Evolutionary conservation across 2,888 invertebrate species (phyloP), one percentile per base, ranked within the genome.

Genomic region (Sturmia bella): DNA sequence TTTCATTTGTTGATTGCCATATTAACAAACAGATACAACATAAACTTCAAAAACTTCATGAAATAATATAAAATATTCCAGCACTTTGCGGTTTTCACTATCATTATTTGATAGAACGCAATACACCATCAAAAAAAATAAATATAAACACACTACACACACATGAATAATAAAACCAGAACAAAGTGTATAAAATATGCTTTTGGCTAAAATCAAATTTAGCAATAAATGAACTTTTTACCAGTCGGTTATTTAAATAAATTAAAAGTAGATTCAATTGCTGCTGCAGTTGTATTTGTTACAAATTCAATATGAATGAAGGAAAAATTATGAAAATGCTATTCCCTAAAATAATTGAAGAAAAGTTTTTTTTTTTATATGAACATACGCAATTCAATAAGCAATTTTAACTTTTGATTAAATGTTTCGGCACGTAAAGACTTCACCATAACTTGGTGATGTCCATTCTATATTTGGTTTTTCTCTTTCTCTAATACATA

Each of bases 121-220:
- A 54, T 17, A 37, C 21, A 54, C 27, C 21, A 48, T 48, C 13
- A 57, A n/a, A n/a, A n/a, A 59, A 12, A 2, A 27, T n/a, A 37
- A 73, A 66, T 15, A 19, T 24, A 27, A 21, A 21, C 56, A 21
- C 27, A 68, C 27, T 56, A 52, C 27, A 32, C 37, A 52, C 54
- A 69, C 41, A 57, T 32, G 32, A 32, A 32, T 32, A 32, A 37
- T 69, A 37, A 21, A 59, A 52, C 75, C n/a, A 75, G 52, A 52
- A 54, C 45, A 64, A 80, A 77, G 50, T 69, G 43, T 64, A 45
- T 19, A 57, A 81, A 81, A 73, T 81, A 77, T 81, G 81, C 73
- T 72, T 57, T 64, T 43, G 73, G 81, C 64, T 52, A 57, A 64
- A 72, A 77, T 72, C 52, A 74, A 59, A 74, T 77, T 77, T 77